Percentiles rank a stretch among this genome's conserved stretches.
These are phyloP conservation scores for Hypothenemus hampei DNA, from an alignment of 1,140 invertebrate genomes.

Conservation along the genomic window DNA sequence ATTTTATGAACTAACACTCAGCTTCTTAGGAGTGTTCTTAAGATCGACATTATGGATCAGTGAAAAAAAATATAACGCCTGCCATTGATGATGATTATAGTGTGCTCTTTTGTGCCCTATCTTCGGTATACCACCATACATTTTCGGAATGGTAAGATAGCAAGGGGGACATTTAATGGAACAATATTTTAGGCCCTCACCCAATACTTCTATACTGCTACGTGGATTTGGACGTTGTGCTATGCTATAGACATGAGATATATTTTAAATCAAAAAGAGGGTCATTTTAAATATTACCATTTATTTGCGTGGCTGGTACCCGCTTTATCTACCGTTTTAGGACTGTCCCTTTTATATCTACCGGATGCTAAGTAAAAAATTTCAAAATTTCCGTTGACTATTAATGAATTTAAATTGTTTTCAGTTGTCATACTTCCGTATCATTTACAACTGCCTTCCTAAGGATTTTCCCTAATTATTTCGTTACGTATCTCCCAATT, in stretches of 20 bases:
- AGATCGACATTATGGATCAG: constrained; percentile 66
- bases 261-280: constrained; percentile 57
- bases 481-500: constrained; percentile 68
- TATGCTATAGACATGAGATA: constrained; percentile 75
- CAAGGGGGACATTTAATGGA: no score
- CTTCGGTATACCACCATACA: no score
- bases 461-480: constrained; percentile 72
- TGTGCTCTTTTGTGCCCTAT: constrained; percentile 66
- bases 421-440: constrained; percentile 65
- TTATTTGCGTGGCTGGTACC: constrained; percentile 65
- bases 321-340: constrained; percentile 59
- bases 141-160: no score
- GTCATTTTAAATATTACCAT: constrained; percentile 59
- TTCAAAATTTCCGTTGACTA: background rate
- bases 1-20: background rate
- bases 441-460: constrained; percentile 55
- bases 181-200: constrained; percentile 63
- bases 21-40: constrained; percentile 61
- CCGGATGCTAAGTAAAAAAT: constrained; percentile 68
- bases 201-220: constrained; percentile 79
- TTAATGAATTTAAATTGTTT: constrained; percentile 37
- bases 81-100: constrained; percentile 58
- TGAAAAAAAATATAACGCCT: constrained; percentile 60
- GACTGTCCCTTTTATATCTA: constrained; percentile 66
- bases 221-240: constrained; percentile 78